phyloP scores from a whole-genome alignment of 2,797 vertebrate species.

The Ficedula albicollis region DNA sequence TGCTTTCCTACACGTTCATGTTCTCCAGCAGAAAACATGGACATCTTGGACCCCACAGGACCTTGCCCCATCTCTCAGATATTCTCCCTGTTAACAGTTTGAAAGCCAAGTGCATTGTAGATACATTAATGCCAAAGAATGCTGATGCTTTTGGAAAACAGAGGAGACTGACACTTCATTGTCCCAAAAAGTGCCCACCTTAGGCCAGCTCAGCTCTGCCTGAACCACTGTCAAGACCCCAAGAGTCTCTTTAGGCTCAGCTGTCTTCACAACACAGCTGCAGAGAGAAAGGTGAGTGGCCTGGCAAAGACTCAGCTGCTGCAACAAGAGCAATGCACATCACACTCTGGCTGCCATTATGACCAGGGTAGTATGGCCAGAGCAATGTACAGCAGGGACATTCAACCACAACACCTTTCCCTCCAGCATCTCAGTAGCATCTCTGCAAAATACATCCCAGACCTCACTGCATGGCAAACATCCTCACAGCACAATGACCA shows the following conservation, averaged over 20 bases:
- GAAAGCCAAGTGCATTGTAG: background rate
- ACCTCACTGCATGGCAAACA: background rate
- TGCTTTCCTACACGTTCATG: fast-evolving
- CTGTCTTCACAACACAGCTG: background rate
- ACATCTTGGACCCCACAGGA: background rate
- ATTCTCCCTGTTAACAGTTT: background rate
- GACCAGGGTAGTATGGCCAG: background rate
- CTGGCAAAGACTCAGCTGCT: background rate
- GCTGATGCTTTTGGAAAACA: background rate
- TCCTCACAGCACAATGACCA: background rate
- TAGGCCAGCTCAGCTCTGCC: background rate
- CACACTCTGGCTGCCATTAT: fast-evolving
- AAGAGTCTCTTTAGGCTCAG: background rate
- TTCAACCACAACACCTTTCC: background rate
- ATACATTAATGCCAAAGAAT: background rate
- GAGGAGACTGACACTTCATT: background rate
- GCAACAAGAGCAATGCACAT: fast-evolving
- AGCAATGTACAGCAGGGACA: background rate
- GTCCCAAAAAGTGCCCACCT: background rate
- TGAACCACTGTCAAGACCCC: background rate
- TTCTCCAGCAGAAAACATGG: background rate
- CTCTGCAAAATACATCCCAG: background rate
- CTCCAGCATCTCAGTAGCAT: background rate
- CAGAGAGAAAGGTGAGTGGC: background rate
- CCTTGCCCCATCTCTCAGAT: background rate